Conservation (phyloP, 2,797 vertebrate species). For the Erethizon dorsatum region DNA sequence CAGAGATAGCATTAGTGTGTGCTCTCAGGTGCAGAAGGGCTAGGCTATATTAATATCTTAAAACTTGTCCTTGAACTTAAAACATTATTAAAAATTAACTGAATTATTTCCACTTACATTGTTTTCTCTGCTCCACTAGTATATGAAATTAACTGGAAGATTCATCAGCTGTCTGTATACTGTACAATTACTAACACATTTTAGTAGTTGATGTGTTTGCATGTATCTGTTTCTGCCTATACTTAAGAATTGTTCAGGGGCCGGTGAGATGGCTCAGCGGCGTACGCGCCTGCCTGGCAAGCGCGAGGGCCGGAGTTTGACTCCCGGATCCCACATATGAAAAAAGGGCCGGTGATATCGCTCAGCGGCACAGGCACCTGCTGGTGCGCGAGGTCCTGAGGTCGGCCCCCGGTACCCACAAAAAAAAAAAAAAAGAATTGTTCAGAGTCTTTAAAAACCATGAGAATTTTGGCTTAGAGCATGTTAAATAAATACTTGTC, state of each 20-base stretch:
- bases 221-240: conserved; percentile 29
- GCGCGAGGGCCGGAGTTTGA: no score
- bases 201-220: background rate
- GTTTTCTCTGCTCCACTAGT: conserved; percentile 47
- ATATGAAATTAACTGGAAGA: conserved; percentile 59
- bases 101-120: conserved; percentile 48
- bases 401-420: no score
- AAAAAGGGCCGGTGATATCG: no score
- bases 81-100: conserved; percentile 58
- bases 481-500: conserved; percentile 50
- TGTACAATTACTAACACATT: background rate
- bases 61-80: conserved; percentile 66
- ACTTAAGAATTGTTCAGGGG: conserved; percentile 45
- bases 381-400: no score
- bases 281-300: no score
- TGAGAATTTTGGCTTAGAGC: conserved; percentile 31
- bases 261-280: no score
- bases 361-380: no score
- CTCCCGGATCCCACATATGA: no score
- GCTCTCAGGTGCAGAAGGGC: conserved; percentile 36
- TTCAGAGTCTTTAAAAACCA: conserved; percentile 8
- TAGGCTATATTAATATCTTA: conserved; percentile 65
- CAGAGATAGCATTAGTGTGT: conserved; percentile 37
- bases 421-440: no score
- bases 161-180: conserved; percentile 7